A percentile compares a stretch with the other conserved stretches of the same genome.
Evolutionary conservation across 2,113 vertebrate genomes (phyloP).

Genomic region (Poeciliopsis prolifica): DNA sequence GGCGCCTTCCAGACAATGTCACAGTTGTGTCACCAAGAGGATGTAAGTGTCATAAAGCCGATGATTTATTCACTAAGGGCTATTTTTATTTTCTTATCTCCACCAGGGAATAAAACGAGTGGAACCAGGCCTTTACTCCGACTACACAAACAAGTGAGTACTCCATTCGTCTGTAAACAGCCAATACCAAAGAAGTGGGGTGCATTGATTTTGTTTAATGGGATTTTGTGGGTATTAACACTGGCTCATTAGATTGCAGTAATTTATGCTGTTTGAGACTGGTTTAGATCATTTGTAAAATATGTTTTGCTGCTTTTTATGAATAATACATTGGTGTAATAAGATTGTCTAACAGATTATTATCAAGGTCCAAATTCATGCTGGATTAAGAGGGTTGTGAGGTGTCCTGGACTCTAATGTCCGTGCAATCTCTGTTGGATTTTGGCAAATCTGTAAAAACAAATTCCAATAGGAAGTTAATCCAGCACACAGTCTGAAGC

Average conservation of each 20-base stretch:
- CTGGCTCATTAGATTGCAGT: neutral
- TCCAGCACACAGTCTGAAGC: too few relatives aligned
- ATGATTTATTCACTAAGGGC: neutral
- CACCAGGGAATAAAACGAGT: constrained; percentile 91
- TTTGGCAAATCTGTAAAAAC: too few relatives aligned
- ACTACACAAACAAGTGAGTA: constrained; percentile 67
- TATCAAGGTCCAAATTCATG: neutral
- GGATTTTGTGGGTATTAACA: neutral
- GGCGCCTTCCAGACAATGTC: constrained; percentile 6
- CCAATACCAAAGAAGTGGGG: neutral
- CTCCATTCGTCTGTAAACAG: neutral
- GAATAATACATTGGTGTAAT: too few relatives aligned
- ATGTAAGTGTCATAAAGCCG: neutral
- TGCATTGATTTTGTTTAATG: neutral
- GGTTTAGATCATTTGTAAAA: too few relatives aligned
- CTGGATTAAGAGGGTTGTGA: neutral
- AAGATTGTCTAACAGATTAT: too few relatives aligned
- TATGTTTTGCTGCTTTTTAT: too few relatives aligned
- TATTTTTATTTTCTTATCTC: constrained; percentile 12
- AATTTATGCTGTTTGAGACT: neutral
- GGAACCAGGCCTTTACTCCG: constrained; percentile 84
- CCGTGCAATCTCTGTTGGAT: neutral
- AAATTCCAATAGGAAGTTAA: too few relatives aligned
- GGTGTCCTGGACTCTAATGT: neutral
- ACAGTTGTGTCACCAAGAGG: neutral